Evolutionary conservation across 2,888 invertebrate genomes (phyloP), one percentile per base, ranked within the genome.

Genomic region (Ecliptopera silaceata): DNA sequence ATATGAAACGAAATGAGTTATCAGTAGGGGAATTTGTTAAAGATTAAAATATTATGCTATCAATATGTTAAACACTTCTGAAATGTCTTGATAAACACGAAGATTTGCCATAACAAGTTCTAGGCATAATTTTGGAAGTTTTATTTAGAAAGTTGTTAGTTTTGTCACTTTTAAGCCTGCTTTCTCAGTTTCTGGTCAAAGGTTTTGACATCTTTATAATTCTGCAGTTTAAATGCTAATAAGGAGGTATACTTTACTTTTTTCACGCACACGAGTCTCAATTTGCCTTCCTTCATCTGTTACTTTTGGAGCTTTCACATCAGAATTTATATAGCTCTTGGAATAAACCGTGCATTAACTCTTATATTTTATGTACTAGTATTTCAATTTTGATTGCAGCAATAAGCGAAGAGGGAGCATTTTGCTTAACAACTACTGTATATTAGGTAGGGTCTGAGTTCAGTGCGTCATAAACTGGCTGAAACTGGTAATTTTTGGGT

Each of bases 401-500:
- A 64, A 64, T 66, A 66, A 64, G 64, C 63, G 61, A 61, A 66
- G 64, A 61, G 64, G 66, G 66, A 64, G 60, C 63, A 61, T 66
- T 66, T 57, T 61, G 63, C 64, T 66, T 66, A 66, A 66, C 63
- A 66, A 66, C 66, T 64, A 59, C 61, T 66, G 63, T 66, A 64
- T 61, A 66, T 66, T 64, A 63, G 61, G 66, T 60, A 64, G 64
- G 66, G 66, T 71, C 69, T 65, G 73, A 72, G 71, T 77, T 74
- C 75, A 70, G 79, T 71, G 71, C 79, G 76, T 79, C 81, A 79
- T 82, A 82, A 84, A 82, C 79, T 72, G 76, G 69, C 74, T 76
- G 74, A 71, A 82, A 79, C 80, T 78, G 79, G 82, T 82, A 84
- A 84, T 84, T 86, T 86, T 86, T 84, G 77, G 80, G 82, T 76